Evolutionary conservation across 2,113 vertebrate genomes (phyloP), one percentile per base, ranked within the genome.

Genomic region (Reinhardtius hippoglossoides): DNA sequence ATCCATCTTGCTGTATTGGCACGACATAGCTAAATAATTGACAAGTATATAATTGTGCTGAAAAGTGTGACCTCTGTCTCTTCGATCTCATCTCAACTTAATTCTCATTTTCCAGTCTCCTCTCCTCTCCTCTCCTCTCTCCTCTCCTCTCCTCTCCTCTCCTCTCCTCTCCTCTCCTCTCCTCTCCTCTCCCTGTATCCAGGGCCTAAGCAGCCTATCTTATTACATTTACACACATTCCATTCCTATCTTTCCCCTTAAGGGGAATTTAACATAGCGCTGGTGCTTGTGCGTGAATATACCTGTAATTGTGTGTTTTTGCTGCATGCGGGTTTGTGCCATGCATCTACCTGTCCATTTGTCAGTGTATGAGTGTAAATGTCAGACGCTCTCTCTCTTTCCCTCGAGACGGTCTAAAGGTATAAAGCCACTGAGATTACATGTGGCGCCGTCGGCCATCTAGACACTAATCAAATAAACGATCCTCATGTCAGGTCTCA

Each of bases 391-490:
- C 54, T 50, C 54, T 50, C 59, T 60, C 56, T 42, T 42, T 59
- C 69, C 71, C 24, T 3, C 14, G n/a, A 71, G 71, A 92, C 78
- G 12, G 72, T 18, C 58, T 79, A 27, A 76, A 78, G 69, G 63
- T 71, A 81, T 54, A 80, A 90, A 90, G 73, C 81, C 71, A 7
- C 74, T 48, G 76, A 82, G 82, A 79, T 86, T 81, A 90, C 72
- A 87, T 66, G 77, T 85, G 81, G 82, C 55, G 74, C 78, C 55
- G 3, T 40, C 46, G 76, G 84, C 71, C 62, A 72, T 60, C 61
- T 56, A 73, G 70, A 65, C 55, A 55, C 73, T 89, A 83, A 91
- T 91, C 86, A 92, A 86, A 88, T 85, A 85, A 76, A 87, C 23
- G 26, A 76, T 79, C 80, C 61, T 16, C 21, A 75, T 83, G 83